Evolutionary conservation across 2,888 invertebrate species (phyloP).

Genomic region (Stenodema calcarata): DNA sequence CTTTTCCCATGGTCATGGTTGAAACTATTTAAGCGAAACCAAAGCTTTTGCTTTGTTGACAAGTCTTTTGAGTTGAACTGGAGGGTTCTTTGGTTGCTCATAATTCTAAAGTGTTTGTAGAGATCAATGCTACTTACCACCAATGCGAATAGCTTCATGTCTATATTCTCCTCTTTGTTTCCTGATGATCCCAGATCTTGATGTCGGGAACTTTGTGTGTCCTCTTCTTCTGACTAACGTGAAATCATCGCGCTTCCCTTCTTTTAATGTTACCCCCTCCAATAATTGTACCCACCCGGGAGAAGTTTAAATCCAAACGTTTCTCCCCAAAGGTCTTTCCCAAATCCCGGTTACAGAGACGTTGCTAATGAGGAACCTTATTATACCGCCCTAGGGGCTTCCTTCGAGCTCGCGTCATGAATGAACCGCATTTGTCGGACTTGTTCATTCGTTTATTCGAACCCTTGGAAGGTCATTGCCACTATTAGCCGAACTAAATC

Average conservation of each 20-base stretch:
- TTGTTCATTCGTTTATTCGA: background rate
- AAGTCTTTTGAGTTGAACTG: too few species aligned
- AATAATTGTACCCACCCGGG: too few species aligned
- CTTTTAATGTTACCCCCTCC: background rate
- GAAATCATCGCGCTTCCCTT: background rate
- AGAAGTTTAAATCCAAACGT: too few species aligned
- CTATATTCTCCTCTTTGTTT: background rate
- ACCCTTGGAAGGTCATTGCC: constrained; percentile 1
- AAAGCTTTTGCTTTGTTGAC: too few species aligned
- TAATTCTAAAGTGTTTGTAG: too few species aligned
- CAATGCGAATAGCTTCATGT: background rate
- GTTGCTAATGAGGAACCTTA: background rate
- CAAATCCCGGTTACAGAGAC: background rate
- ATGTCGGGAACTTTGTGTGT: background rate
- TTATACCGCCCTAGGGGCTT: background rate
- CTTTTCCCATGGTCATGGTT: too few species aligned
- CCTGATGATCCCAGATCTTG: background rate
- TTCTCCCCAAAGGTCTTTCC: background rate
- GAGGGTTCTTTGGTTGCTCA: too few species aligned
- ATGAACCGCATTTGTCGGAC: background rate
- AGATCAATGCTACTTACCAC: too few species aligned
- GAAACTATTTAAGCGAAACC: too few species aligned
- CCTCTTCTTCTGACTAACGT: background rate
- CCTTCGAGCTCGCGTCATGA: background rate
- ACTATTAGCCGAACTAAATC: background rate